A percentile compares a stretch with the other conserved stretches of the same genome.
These are phyloP conservation scores for Triplophysa dalaica DNA, from an alignment of 2,113 vertebrate species.

Conservation along the genomic window DNA sequence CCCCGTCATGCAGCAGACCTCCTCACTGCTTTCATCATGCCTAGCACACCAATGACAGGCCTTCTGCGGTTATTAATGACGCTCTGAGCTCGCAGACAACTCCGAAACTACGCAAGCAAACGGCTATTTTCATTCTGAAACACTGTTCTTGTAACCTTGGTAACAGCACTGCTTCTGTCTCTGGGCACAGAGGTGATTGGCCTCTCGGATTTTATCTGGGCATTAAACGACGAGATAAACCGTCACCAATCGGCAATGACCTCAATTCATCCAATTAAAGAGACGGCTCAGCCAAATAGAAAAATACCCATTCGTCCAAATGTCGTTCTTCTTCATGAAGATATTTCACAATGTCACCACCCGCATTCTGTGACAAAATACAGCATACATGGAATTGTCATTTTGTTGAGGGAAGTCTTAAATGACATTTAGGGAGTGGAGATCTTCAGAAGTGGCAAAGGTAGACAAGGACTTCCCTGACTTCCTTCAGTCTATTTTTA, in stretches of 20 bases:
- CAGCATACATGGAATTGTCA: no score
- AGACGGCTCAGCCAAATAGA: neutral
- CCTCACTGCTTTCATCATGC: slow-evolving; percentile 12
- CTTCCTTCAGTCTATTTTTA: slow-evolving; percentile 16
- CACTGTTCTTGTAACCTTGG: slow-evolving; percentile 62
- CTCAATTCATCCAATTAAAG: slow-evolving; percentile 24
- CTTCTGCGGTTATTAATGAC: slow-evolving; percentile 8
- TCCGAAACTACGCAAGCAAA: slow-evolving; percentile 54
- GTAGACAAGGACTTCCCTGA: slow-evolving; percentile 17
- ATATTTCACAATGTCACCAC: no score
- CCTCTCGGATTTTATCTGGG: slow-evolving; percentile 56
- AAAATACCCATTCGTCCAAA: no score
- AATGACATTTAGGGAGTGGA: neutral
- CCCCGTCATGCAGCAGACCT: no score
- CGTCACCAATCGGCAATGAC: slow-evolving; percentile 2
- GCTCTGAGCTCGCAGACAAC: slow-evolving; percentile 39
- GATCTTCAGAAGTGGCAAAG: neutral
- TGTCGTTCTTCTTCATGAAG: no score
- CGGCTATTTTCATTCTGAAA: slow-evolving; percentile 48
- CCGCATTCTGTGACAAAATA: no score
- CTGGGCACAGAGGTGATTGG: slow-evolving; percentile 41
- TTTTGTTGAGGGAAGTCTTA: neutral
- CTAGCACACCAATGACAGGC: slow-evolving; percentile 37
- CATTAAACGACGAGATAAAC: slow-evolving; percentile 1
- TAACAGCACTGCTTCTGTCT: slow-evolving; percentile 51